These are phyloP conservation scores for Drosophila saltans DNA, from an alignment of 1,140 invertebrate species.

Conservation along the genomic window DNA sequence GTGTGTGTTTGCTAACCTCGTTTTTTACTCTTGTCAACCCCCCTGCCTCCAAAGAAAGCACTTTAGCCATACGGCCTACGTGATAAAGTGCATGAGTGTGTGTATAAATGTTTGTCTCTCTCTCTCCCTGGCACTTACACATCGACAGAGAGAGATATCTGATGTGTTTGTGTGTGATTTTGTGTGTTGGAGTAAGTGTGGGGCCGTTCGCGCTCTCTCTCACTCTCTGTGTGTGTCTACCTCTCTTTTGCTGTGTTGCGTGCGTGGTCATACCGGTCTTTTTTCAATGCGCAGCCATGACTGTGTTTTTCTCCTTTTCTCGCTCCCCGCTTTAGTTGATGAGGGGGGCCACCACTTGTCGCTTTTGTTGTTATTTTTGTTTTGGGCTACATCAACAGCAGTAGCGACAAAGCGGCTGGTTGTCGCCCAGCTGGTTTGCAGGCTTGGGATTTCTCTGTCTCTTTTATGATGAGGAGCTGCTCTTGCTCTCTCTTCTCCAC, in stretches of 20 bases:
- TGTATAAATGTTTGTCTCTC: slow-evolving; percentile 12
- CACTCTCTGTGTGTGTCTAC: slow-evolving; percentile 36
- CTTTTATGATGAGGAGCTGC: slow-evolving; percentile 13
- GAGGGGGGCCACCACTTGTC: slow-evolving; percentile 52
- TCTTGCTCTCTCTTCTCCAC: background rate
- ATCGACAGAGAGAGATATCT: slow-evolving; percentile 25
- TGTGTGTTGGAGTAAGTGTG: slow-evolving; percentile 23
- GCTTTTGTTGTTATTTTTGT: slow-evolving; percentile 71
- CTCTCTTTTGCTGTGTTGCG: slow-evolving; percentile 27
- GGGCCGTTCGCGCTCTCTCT: slow-evolving; percentile 36
- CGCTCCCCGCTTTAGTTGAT: slow-evolving; percentile 9
- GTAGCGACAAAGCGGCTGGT: slow-evolving; percentile 61
- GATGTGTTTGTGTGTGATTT: slow-evolving; percentile 7
- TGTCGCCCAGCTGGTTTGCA: slow-evolving; percentile 60
- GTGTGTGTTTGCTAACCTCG: slow-evolving; percentile 47
- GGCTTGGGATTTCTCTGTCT: slow-evolving; percentile 49
- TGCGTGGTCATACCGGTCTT: slow-evolving; percentile 73
- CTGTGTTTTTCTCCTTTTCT: slow-evolving; percentile 22
- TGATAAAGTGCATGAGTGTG: slow-evolving; percentile 48
- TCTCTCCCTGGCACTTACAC: slow-evolving; percentile 14
- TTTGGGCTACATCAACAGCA: slow-evolving; percentile 50
- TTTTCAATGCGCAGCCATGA: slow-evolving; percentile 49
- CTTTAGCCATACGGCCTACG: slow-evolving; percentile 58
- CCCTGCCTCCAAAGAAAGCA: slow-evolving; percentile 42
- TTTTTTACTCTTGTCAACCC: slow-evolving; percentile 36